Evolutionary conservation across 2,113 vertebrate genomes (phyloP).

Genomic region (Embiotoca jacksoni): DNA sequence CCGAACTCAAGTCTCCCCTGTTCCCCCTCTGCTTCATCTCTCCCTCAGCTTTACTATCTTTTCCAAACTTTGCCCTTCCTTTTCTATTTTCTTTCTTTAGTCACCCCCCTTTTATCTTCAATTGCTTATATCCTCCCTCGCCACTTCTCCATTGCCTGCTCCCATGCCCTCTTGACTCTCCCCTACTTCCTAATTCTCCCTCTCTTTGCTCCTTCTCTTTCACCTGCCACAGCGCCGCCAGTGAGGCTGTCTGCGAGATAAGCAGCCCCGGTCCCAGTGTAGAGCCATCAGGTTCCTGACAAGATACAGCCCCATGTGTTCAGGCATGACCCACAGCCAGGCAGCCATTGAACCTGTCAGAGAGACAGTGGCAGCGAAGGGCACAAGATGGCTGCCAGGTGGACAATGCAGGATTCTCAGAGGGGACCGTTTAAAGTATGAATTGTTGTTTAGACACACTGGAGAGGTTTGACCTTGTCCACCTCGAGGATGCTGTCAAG

Average conservation of each 20-base stretch:
- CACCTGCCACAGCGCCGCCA: constrained; percentile 55
- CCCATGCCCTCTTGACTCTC: constrained; percentile 30
- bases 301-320: constrained; percentile 71
- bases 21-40: constrained; percentile 22
- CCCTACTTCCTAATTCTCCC: constrained; percentile 1
- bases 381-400: constrained; percentile 66
- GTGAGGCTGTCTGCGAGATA: constrained; percentile 69
- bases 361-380: constrained; percentile 63
- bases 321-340: constrained; percentile 71
- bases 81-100: constrained; percentile 18
- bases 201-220: constrained; percentile 29
- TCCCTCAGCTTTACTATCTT: constrained; percentile 20
- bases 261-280: constrained; percentile 67
- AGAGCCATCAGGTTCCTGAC: constrained; percentile 75
- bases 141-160: constrained; percentile 3
- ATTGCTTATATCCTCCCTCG: constrained; percentile 1
- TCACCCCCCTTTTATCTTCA: constrained; percentile 24
- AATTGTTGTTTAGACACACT: constrained; percentile 69
- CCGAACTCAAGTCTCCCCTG: constrained; percentile 24
- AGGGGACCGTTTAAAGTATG: constrained; percentile 64
- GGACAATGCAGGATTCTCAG: constrained; percentile 35
- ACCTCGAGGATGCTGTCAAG: constrained; percentile 67
- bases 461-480: constrained; percentile 76
- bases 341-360: constrained; percentile 77
- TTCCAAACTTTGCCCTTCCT: constrained; percentile 43